Percentiles rank a stretch among this genome's conserved stretches.
Evolutionary conservation across 2,888 invertebrate species (phyloP).

Genomic region (Dendrolimus houi): DNA sequence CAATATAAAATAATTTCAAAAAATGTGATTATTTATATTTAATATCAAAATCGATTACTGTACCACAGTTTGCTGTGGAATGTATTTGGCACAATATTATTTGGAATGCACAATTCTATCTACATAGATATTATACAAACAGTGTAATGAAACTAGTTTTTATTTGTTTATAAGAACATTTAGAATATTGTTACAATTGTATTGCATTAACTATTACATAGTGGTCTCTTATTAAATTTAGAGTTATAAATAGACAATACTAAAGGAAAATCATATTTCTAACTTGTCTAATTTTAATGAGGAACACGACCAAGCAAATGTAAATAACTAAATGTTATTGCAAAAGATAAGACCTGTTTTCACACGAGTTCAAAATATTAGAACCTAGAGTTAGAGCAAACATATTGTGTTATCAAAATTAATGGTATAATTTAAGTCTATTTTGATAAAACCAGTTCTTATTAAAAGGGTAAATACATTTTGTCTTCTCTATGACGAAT

Average conservation of each 20-base stretch:
- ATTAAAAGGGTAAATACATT: too few species aligned
- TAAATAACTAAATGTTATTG: too few species aligned
- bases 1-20: constrained; percentile 33
- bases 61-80: constrained; percentile 39
- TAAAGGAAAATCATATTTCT: neutral
- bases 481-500: too few species aligned
- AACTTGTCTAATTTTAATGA: too few species aligned
- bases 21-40: constrained; percentile 48
- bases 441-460: too few species aligned
- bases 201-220: constrained; percentile 19
- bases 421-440: too few species aligned
- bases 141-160: constrained; percentile 37
- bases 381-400: too few species aligned
- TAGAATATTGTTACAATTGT: constrained; percentile 35
- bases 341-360: too few species aligned
- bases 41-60: constrained; percentile 34
- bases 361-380: too few species aligned
- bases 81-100: constrained; percentile 71
- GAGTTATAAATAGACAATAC: neutral
- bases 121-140: constrained; percentile 38
- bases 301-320: too few species aligned
- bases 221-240: constrained; percentile 21
- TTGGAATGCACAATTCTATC: constrained; percentile 67
- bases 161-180: constrained; percentile 23
- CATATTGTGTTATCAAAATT: too few species aligned